Percentiles rank a stretch among this genome's conserved stretches.
Evolutionary conservation across 2,888 invertebrate genomes (phyloP).

Genomic region (Seira ritae): DNA sequence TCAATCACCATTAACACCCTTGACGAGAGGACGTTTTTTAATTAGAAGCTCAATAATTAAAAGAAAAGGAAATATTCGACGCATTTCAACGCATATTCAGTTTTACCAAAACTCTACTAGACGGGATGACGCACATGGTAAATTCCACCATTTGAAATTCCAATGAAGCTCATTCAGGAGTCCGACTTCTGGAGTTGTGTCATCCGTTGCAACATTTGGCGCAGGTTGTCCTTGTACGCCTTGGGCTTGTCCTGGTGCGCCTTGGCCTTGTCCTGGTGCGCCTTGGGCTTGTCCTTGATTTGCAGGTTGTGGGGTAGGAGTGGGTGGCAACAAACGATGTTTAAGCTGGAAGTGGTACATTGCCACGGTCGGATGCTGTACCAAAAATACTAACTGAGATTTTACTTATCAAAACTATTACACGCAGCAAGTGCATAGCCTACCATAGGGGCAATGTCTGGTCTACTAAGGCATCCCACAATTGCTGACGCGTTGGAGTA

Average conservation of each 20-base stretch:
- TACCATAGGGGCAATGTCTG: constrained; percentile 55
- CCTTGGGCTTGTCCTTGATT: neutral
- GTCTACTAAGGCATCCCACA: constrained; percentile 49
- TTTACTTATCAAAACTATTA: neutral
- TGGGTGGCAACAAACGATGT: too few species aligned
- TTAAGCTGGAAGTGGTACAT: constrained; percentile 38
- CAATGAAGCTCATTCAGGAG: constrained; percentile 46
- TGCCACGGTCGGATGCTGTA: constrained; percentile 56
- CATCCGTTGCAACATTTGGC: too few species aligned
- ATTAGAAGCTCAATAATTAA: too few species aligned
- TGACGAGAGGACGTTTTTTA: neutral
- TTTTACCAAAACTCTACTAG: constrained; percentile 54
- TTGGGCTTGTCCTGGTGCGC: too few species aligned
- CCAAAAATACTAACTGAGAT: too few species aligned
- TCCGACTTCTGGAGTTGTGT: constrained; percentile 12
- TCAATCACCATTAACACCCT: constrained; percentile 57
- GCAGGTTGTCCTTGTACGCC: too few species aligned
- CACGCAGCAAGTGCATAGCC: neutral
- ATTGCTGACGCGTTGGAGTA: constrained; percentile 22
- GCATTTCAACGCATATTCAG: too few species aligned
- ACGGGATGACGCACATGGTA: constrained; percentile 29
- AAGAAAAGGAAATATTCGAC: too few species aligned
- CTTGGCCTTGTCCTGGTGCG: too few species aligned
- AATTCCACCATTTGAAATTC: constrained; percentile 56
- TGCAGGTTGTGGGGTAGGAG: neutral